Evolutionary conservation across 2,113 vertebrate species (phyloP), one percentile per base, ranked within the genome.

Genomic region (Leptobrachium ailaonicum): DNA sequence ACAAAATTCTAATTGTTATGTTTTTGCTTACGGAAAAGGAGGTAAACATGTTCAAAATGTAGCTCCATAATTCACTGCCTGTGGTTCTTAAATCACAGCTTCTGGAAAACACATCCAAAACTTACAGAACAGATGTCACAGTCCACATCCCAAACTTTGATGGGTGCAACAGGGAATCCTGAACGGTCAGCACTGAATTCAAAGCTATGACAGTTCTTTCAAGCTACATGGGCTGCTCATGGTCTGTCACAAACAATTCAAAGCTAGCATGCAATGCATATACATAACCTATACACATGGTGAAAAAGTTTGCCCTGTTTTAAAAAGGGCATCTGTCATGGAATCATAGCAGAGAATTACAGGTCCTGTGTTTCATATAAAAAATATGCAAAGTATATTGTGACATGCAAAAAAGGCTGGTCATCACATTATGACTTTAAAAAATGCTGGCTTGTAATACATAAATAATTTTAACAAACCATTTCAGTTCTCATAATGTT

Each of bases 31-130:
- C 41, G 50, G 47, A 32, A 73, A 43, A 50, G 13, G 66, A 73
- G 63, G 42, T 20, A 41, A 43, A 68, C 40, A 50, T 80, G 71
- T 66, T 32, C 47, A 60, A 73, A 79, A 80, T 73, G 78, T 80
- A 53, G 71, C 62, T 80, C 71, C 63, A 54, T 80, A 80, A 73
- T 74, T 62, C 41, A 73, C 62, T 80, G 68, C 78, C 78, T 80
- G 78, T 41, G 78, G 78, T 74, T 80, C 71, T 67, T 42, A 68
- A 58, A 68, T 60, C 12, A 6, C 50, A 60, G 63, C 50, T 47
- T 63, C 73, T 58, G 78, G 43, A 73, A 68, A 68, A 50, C 45
- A 74, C 63, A 74, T 71, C 50, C 63, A 67, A 80, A 80, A 4
- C 68, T 73, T 68, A 41, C 20, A 2, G 12, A 45, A 50, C 50